Evolutionary conservation across 2,113 vertebrate genomes (phyloP).

Genomic region (Symphodus melops): DNA sequence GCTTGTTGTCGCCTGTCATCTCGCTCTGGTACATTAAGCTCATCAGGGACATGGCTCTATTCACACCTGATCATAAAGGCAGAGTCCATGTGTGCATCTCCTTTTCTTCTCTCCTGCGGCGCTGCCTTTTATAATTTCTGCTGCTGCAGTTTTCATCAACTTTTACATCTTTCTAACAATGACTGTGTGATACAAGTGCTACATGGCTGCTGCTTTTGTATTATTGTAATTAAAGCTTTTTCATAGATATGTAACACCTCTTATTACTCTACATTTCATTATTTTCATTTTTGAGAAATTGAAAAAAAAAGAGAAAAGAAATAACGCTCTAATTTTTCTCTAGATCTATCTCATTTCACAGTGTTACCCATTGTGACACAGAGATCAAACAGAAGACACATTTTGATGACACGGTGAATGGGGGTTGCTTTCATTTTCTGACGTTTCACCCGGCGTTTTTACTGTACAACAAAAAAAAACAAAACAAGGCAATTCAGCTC

Average conservation of each 20-base stretch:
- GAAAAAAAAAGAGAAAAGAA: slow-evolving; percentile 2
- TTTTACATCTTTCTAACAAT: slow-evolving; percentile 16
- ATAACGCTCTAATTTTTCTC: not conserved
- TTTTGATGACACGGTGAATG: too few species aligned
- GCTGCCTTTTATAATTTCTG: slow-evolving; percentile 46
- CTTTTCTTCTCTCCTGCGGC: slow-evolving; percentile 13
- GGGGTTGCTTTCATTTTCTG: too few species aligned
- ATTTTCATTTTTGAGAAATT: slow-evolving; percentile 12
- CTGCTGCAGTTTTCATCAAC: slow-evolving; percentile 32
- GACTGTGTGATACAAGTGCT: slow-evolving; percentile 12
- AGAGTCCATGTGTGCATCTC: slow-evolving; percentile 6
- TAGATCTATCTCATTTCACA: too few species aligned
- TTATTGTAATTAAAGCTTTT: slow-evolving; percentile 34
- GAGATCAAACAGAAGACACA: too few species aligned
- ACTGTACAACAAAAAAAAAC: too few species aligned
- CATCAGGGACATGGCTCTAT: slow-evolving; percentile 23
- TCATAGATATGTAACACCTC: not conserved
- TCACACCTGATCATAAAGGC: slow-evolving; percentile 32
- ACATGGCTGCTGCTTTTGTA: slow-evolving; percentile 5
- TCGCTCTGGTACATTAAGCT: slow-evolving; percentile 46
- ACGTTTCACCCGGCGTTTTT: too few species aligned
- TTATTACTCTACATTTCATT: slow-evolving; percentile 7
- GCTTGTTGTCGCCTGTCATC: slow-evolving; percentile 20
- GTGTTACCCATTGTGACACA: too few species aligned
- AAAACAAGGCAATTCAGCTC: too few species aligned